Conservation (phyloP, 2,888 invertebrate species). For the Terebella lapidaria region DNA sequence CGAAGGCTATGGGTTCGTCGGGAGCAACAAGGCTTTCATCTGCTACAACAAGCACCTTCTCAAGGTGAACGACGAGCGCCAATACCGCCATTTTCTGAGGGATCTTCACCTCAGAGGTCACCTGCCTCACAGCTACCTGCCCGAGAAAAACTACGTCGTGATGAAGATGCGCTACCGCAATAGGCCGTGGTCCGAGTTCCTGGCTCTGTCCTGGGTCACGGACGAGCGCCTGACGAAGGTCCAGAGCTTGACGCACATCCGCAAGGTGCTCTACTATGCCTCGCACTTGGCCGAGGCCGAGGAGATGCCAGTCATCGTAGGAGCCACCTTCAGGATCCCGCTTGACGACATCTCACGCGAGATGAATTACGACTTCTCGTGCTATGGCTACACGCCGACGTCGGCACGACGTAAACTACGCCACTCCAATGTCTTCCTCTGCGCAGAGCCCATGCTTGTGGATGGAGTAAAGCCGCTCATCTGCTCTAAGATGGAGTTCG, state of each 20-base stretch:
- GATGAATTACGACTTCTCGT: constrained; percentile 13
- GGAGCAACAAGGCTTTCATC: constrained; percentile 20
- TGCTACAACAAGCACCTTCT: constrained; percentile 19
- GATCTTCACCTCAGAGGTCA: constrained; percentile 23
- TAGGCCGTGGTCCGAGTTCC: constrained; percentile 13
- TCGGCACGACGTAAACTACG: constrained; percentile 14
- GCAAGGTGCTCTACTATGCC: constrained; percentile 21
- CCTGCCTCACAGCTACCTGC: constrained; percentile 22
- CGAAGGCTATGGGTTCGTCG: constrained; percentile 16
- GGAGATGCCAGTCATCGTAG: constrained; percentile 25
- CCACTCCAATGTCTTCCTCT: constrained; percentile 19
- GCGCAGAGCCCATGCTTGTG: constrained; percentile 15
- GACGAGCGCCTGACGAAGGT: constrained; percentile 21
- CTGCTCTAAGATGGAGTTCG: constrained; percentile 18
- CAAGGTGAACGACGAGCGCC: constrained; percentile 20
- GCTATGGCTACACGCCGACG: constrained; percentile 22
- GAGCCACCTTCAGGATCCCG: constrained; percentile 23
- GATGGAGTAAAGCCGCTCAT: constrained; percentile 22
- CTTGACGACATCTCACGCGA: constrained; percentile 17
- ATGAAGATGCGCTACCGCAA: constrained; percentile 10
- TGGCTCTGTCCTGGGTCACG: constrained; percentile 26
- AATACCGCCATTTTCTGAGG: constrained; percentile 22
- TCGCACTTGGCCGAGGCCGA: constrained; percentile 22
- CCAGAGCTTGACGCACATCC: constrained; percentile 11
- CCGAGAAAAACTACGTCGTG: constrained; percentile 23